Evolutionary conservation across 2,888 invertebrate species (phyloP), one percentile per base, ranked within the genome.

Genomic region (Oscheius sp.): DNA sequence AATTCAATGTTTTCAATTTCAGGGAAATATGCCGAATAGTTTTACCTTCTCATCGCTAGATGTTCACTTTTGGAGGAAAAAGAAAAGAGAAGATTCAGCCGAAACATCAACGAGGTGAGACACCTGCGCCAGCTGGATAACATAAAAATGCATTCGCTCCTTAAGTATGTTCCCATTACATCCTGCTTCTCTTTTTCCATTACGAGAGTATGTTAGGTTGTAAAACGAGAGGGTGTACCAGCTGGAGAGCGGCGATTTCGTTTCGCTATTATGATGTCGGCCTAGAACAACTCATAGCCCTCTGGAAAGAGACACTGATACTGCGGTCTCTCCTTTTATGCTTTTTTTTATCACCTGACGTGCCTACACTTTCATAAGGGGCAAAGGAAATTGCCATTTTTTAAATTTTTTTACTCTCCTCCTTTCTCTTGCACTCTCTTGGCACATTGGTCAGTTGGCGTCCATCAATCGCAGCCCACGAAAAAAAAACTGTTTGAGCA

Each of bases 41-140:
- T 64, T 64, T 17, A 36, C 32, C 38, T 64, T 64, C 44, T 51
- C 64, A 22, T 28, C 64, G 20, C 17, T 36, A 28, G 64, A 64
- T 26, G 64, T 64, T 5, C 64, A 64, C n/a, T 64, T 64, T n/a
- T 64, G 64, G 64, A 64, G 38, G 64, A n/a, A n/a, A n/a, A 50
- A 30, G 64, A 50, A 41, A 24, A 47, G 20, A 17, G 41, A 41
- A 44, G 59, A 50, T 4, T 26, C 26, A 28, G 59, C 44, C 8
- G 44, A 44, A 0, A 59, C 59, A 26, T 44, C 44, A 2, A 14
- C 41, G 24, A 59, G 44, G 59, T 59, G 14, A 12, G 57, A 36
- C 36, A 36, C 8, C 36, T 36, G 36, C 8, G 36, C 36, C 36
- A 36, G 36, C 36, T 36, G 36, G 36, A 8, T 36, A 14, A 36